Percentiles rank a stretch among this genome's conserved stretches.
Evolutionary conservation across 2,888 invertebrate species (phyloP).

Genomic region (Ochropleura plecta): DNA sequence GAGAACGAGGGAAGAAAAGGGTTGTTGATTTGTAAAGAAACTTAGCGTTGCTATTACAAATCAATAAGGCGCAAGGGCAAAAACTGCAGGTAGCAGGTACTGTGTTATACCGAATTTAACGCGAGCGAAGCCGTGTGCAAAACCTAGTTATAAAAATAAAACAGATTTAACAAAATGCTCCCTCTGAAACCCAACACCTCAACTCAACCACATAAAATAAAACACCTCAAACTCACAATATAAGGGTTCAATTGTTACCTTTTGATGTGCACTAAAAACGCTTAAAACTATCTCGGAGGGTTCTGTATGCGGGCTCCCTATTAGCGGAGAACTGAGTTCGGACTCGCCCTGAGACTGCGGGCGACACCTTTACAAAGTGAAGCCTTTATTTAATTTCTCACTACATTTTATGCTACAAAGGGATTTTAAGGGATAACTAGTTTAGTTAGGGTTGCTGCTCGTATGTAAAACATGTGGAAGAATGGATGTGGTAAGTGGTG

Average conservation of each 20-base stretch:
- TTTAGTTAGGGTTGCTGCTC: conserved; percentile 67
- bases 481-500: conserved; percentile 44
- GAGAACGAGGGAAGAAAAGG: too few species aligned
- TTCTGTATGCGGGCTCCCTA: conserved; percentile 72
- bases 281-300: conserved; percentile 70
- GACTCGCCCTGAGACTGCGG: conserved; percentile 71
- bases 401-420: conserved; percentile 80
- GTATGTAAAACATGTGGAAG: conserved; percentile 51
- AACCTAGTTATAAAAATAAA: too few species aligned
- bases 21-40: too few species aligned
- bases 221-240: conserved; percentile 56
- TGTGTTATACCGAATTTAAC: too few species aligned
- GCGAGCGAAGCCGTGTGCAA: too few species aligned
- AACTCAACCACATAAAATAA: conserved; percentile 54
- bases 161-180: background rate
- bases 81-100: too few species aligned
- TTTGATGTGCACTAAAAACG: conserved; percentile 72
- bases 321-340: conserved; percentile 53
- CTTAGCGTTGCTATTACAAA: too few species aligned
- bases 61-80: too few species aligned
- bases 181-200: conserved; percentile 50
- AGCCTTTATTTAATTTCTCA: conserved; percentile 85
- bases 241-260: conserved; percentile 72
- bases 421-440: conserved; percentile 74
- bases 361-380: conserved; percentile 86